Base-by-base conservation (phyloP, 2,113 vertebrate genomes). In the Sapajus apella region DNA sequence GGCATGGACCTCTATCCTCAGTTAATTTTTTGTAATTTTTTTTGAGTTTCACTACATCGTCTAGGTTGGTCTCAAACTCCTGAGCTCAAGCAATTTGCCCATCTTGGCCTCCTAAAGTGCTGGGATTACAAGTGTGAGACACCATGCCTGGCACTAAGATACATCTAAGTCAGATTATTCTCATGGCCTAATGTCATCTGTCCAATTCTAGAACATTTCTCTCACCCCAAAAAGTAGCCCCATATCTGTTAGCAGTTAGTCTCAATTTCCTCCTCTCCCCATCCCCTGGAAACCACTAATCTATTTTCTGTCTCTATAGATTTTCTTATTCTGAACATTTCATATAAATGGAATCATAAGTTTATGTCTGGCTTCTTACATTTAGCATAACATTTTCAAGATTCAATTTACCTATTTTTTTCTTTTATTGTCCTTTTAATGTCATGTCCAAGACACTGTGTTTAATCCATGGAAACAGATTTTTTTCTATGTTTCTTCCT, bases 131-230 rank as follows among this genome's bases (percentile, higher is more conserved):
- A 30, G 61, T 30, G 61, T 64, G 61, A 64, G 61, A 11, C 61
- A 64, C 12, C 27, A 64, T 64, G 12, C 61, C 27, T 64, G 61
- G 27, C 27, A 64, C 12, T 64, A 64, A 64, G 61, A 14, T 27
- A 88, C 17, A 64, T n/a, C 40, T 90, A 80, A 80, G 64, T 94
- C 80, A 88, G n/a, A 47, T 73, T 89, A 92, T 89, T 79, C 37
- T n/a, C 47, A 77, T 80, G 73, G 56, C 45, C 66, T 80, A 80
- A 37, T 7, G 30, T 80, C 83, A 55, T 83, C 40, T 61, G 10
- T 61, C 45, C 50, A 79, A 79, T 79, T 52, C 32, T 43, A 79
- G 47, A 79, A 79, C 32, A 52, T 52, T 79, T 79, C 76, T 32
- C 10, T 79, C 32, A 79, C 32, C 47, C 8, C 18, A 12, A 79